Conservation (phyloP, 2,113 vertebrate genomes). For the Delphinus delphis region DNA sequence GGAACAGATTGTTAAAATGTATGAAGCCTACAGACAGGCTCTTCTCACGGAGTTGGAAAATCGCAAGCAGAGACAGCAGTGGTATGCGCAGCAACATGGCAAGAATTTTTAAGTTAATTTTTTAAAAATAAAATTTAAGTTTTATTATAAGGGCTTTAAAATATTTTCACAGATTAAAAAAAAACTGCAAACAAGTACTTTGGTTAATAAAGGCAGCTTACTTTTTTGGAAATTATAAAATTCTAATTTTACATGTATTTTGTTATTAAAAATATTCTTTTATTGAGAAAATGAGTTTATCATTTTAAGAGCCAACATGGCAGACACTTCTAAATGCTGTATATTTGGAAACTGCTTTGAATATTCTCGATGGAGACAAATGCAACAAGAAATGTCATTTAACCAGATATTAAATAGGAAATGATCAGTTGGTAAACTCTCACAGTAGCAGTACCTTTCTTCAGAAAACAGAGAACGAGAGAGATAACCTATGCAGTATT, state of each 20-base stretch:
- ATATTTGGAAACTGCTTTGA: constrained; percentile 61
- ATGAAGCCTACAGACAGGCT: constrained; percentile 95
- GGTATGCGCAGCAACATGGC: constrained; percentile 92
- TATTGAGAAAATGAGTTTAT: constrained; percentile 65
- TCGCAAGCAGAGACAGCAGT: constrained; percentile 95
- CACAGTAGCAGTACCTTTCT: background rate
- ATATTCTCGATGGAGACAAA: constrained; percentile 55
- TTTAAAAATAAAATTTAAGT: constrained; percentile 49
- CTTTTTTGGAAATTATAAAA: constrained; percentile 80
- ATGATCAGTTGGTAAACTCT: background rate
- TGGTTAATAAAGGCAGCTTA: constrained; percentile 81
- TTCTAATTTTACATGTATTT: constrained; percentile 82
- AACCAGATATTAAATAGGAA: background rate
- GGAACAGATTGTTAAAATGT: constrained; percentile 97
- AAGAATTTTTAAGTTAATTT: constrained; percentile 88
- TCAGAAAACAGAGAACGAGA: background rate
- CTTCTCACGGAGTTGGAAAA: constrained; percentile 94
- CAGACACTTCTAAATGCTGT: constrained; percentile 47
- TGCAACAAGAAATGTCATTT: background rate
- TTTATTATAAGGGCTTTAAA: constrained; percentile 72
- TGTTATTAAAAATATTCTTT: constrained; percentile 77
- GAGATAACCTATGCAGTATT: constrained; percentile 36
- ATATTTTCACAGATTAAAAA: constrained; percentile 53
- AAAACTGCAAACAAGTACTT: constrained; percentile 73
- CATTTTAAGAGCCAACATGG: constrained; percentile 47